Base-by-base conservation (phyloP, 2,888 invertebrate species). In the Euplexia lucipara region DNA sequence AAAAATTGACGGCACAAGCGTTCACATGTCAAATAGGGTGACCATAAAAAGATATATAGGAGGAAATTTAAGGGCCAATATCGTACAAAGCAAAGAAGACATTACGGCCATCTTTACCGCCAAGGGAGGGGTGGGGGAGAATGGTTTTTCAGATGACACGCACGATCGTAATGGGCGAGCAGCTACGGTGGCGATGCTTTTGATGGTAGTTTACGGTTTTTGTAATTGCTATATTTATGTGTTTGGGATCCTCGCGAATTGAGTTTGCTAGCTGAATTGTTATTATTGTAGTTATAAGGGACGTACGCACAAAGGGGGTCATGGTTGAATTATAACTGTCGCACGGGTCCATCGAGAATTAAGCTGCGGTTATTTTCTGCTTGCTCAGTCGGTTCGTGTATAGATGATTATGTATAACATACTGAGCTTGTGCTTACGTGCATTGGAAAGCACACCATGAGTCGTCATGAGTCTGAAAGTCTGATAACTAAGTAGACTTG, bases 111-210 rank as follows among this genome's bases (percentile, higher is more conserved):
- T 56, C 66, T 57, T 78, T 60, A 47, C 78, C 78, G 53, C 62
- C 62, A n/a, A n/a, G n/a, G n/a, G n/a, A n/a, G n/a, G 67, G 68
- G 71, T 69, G 72, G 68, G 58, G 53, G 72, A 78, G n/a, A n/a
- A 81, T 79, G 80, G 76, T 76, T 84, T 82, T 79, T 82, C 75
- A 69, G 68, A 74, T 68, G 81, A 70, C 82, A 81, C 80, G 76
- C 71, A 66, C 78, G 78, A 70, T 74, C 72, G 73, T 82, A 78
- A 85, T 81, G 56, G 62, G 67, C 53, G 34, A 65, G 78, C 59
- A 73, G 67, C 26, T 78, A 47, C 16, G 35, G 78, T 85, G 65
- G 58, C 85, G 64, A 82, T 39, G 47, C 4, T 53, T 59, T 74
- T 42, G 41, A 54, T 44, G 37, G 20, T 35, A 49, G 30, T 41